Evolutionary conservation across 2,797 vertebrate genomes (phyloP).

Genomic region (Pantherophis alleghaniensis): DNA sequence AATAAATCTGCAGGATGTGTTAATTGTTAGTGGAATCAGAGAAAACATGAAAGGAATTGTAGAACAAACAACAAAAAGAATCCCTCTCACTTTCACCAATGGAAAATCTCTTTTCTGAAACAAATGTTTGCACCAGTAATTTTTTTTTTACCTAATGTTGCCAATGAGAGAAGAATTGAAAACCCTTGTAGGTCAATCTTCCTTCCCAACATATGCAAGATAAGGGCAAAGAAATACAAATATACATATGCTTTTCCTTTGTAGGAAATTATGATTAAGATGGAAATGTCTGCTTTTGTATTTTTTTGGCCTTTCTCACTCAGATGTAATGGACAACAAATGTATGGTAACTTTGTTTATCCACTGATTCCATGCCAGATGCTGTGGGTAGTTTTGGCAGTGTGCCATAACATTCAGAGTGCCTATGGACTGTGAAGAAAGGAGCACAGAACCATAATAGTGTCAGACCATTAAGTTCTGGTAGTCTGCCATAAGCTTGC

Average conservation of each 20-base stretch:
- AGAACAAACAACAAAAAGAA: neutral
- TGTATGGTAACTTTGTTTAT: neutral
- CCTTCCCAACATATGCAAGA: neutral
- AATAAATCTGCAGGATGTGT: neutral
- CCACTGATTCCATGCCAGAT: neutral
- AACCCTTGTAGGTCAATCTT: neutral
- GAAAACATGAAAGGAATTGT: neutral
- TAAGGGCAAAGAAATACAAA: neutral
- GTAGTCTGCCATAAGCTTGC: conserved; percentile 2
- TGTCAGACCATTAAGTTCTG: neutral
- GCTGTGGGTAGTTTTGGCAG: neutral
- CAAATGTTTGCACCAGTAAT: neutral
- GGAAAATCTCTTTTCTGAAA: neutral
- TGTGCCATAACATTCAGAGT: neutral
- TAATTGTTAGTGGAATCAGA: neutral
- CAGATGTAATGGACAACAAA: neutral
- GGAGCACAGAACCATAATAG: neutral
- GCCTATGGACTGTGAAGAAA: neutral
- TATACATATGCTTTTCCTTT: neutral
- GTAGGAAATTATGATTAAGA: neutral
- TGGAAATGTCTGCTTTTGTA: neutral
- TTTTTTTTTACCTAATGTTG: neutral
- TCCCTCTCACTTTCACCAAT: too few relatives aligned
- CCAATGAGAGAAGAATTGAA: neutral
- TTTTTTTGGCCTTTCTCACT: neutral